A percentile compares a stretch with the other conserved stretches of the same genome.
These are phyloP conservation scores for Hoplodrina ambigua DNA, from an alignment of 2,888 invertebrate species.

Conservation along the genomic window DNA sequence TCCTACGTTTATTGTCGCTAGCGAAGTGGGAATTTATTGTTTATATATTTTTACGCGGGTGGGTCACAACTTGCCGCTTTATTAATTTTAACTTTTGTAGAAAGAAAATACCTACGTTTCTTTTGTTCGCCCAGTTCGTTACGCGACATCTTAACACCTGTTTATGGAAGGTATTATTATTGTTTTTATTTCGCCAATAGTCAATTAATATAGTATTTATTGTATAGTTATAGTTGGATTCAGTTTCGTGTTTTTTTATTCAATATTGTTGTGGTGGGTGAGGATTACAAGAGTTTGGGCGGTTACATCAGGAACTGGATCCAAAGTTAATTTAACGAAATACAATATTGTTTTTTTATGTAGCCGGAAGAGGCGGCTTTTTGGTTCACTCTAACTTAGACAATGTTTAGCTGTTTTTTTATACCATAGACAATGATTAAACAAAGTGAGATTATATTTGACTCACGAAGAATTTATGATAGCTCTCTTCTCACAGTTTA, in stretches of 20 bases:
- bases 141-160: conserved; percentile 62
- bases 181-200: conserved; percentile 75
- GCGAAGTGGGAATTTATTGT: conserved; percentile 65
- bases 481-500: conserved; percentile 67
- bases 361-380: conserved; percentile 76
- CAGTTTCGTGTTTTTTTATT: conserved; percentile 65
- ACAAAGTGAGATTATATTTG: conserved; percentile 60
- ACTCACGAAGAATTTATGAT: conserved; percentile 60
- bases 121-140: conserved; percentile 73
- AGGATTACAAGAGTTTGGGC: conserved; percentile 39
- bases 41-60: conserved; percentile 65
- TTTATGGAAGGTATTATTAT: conserved; percentile 66
- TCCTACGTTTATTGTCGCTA: conserved; percentile 67
- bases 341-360: conserved; percentile 71
- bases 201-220: conserved; percentile 80
- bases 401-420: conserved; percentile 70
- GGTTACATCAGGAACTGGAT: conserved; percentile 68
- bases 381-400: conserved; percentile 73
- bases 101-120: conserved; percentile 72
- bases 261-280: conserved; percentile 47
- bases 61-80: conserved; percentile 59
- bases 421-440: conserved; percentile 74
- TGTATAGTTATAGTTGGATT: conserved; percentile 73
- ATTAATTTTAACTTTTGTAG: conserved; percentile 70
- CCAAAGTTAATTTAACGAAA: conserved; percentile 67